Evolutionary conservation across 2,888 invertebrate genomes (phyloP).

Genomic region (Drosophila monieri): DNA sequence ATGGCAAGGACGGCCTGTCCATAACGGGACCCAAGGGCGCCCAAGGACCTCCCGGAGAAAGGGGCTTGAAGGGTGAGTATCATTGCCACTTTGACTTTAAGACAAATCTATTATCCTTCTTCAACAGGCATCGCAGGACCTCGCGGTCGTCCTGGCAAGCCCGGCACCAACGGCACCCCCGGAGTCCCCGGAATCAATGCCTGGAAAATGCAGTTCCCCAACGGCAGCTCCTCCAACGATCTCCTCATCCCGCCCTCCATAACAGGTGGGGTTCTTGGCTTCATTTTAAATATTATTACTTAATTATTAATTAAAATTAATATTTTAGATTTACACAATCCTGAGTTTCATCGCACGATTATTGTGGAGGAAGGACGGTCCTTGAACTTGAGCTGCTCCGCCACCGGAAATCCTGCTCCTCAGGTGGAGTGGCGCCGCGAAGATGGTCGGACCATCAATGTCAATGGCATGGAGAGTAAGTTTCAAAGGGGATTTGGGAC

Average conservation of each 20-base stretch:
- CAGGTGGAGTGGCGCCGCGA: slow-evolving; percentile 90
- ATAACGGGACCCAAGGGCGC: slow-evolving; percentile 88
- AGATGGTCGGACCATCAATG: slow-evolving; percentile 87
- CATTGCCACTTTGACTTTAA: too few species aligned
- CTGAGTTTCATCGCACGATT: slow-evolving; percentile 85
- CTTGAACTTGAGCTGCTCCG: slow-evolving; percentile 91
- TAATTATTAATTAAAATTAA: too few species aligned
- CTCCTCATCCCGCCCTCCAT: slow-evolving; percentile 94
- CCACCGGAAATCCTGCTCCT: slow-evolving; percentile 91
- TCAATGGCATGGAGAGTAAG: slow-evolving; percentile 88
- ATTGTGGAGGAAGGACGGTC: slow-evolving; percentile 92
- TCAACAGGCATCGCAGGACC: slow-evolving; percentile 85
- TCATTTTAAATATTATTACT: neutral
- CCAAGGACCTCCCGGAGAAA: slow-evolving; percentile 87
- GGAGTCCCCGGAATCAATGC: slow-evolving; percentile 93
- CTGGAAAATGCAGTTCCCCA: slow-evolving; percentile 86
- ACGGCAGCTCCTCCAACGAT: slow-evolving; percentile 87
- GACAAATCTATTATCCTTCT: too few species aligned
- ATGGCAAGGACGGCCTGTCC: slow-evolving; percentile 86
- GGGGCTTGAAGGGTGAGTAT: slow-evolving; percentile 87
- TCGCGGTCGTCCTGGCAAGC: slow-evolving; percentile 89
- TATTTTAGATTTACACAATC: slow-evolving; percentile 76
- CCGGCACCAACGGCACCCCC: slow-evolving; percentile 89
- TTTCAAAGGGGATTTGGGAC: slow-evolving; percentile 1
- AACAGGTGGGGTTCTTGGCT: slow-evolving; percentile 85